phyloP scores from a whole-genome alignment of 2,797 vertebrate genomes.

The Alauda arvensis region DNA sequence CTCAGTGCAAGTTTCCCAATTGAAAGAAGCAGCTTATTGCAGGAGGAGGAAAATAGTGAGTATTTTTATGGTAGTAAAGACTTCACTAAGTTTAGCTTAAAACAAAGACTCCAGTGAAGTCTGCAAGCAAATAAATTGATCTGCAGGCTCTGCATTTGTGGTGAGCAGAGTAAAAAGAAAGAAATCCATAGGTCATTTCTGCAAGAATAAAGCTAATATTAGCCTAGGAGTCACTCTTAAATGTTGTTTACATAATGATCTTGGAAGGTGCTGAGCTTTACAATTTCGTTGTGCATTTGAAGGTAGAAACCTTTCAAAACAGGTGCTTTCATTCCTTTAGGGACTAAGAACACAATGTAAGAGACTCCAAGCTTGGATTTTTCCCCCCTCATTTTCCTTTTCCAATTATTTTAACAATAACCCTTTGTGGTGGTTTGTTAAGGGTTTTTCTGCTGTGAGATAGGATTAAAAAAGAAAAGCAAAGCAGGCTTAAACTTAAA shows the following conservation, averaged over 20 bases:
- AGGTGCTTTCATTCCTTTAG: not conserved
- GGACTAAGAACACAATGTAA: not conserved
- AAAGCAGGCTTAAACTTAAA: too few relatives aligned
- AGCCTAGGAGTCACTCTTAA: not conserved
- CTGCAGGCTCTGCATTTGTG: not conserved
- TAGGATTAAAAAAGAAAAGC: too few relatives aligned
- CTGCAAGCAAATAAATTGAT: not conserved
- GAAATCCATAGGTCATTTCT: not conserved
- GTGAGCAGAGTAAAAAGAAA: not conserved
- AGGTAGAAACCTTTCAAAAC: not conserved
- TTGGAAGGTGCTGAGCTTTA: not conserved
- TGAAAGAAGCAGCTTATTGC: not conserved
- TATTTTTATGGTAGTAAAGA: not conserved
- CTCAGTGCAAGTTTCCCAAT: not conserved
- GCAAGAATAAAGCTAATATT: not conserved
- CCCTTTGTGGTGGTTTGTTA: too few relatives aligned
- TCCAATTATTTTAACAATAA: not conserved
- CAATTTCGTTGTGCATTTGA: not conserved
- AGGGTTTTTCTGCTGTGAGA: too few relatives aligned
- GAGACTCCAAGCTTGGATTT: fast-evolving
- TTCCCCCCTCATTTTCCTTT: not conserved
- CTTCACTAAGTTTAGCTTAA: not conserved
- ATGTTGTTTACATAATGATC: not conserved
- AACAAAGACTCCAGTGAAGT: not conserved
- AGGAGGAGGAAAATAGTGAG: not conserved